Conservation (phyloP, 2,113 vertebrate genomes). For the Emydocephalus ijimae region DNA sequence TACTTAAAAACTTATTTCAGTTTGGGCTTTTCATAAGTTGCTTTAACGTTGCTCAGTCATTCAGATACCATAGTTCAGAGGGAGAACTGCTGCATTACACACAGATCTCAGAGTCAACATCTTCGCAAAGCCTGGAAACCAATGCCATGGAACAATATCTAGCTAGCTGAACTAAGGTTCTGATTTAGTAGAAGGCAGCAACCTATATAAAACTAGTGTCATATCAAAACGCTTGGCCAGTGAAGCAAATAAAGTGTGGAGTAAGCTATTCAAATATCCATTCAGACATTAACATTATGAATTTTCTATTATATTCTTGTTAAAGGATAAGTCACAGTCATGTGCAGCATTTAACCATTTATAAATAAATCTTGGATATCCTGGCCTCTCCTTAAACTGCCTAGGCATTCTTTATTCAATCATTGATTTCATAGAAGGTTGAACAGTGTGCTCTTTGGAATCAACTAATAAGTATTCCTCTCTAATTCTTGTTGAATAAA, state of each 20-base stretch:
- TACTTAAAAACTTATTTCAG: not conserved
- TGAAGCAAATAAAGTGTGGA: not conserved
- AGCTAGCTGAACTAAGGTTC: not conserved
- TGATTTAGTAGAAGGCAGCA: not conserved
- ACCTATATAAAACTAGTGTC: not conserved
- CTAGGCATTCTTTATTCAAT: slow-evolving; percentile 37
- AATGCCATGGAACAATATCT: not conserved
- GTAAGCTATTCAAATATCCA: not conserved
- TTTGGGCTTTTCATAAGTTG: not conserved
- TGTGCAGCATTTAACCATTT: not conserved
- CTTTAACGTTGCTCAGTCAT: not conserved
- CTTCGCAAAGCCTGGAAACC: not conserved
- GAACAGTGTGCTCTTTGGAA: slow-evolving; percentile 61
- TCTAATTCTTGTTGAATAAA: slow-evolving; percentile 61
- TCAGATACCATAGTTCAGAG: not conserved
- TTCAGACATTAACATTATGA: not conserved
- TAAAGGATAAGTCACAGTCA: not conserved
- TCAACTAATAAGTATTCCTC: slow-evolving; percentile 66
- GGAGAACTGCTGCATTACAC: not conserved
- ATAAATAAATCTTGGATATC: not conserved
- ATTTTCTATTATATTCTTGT: not conserved
- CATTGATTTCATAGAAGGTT: slow-evolving; percentile 51
- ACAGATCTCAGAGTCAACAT: not conserved
- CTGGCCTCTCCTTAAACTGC: slow-evolving; percentile 29
- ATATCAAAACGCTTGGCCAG: not conserved